Evolutionary conservation across 64 coral and sea anemone genomes (phyloP).

Genomic region (Montipora efflorescens): DNA sequence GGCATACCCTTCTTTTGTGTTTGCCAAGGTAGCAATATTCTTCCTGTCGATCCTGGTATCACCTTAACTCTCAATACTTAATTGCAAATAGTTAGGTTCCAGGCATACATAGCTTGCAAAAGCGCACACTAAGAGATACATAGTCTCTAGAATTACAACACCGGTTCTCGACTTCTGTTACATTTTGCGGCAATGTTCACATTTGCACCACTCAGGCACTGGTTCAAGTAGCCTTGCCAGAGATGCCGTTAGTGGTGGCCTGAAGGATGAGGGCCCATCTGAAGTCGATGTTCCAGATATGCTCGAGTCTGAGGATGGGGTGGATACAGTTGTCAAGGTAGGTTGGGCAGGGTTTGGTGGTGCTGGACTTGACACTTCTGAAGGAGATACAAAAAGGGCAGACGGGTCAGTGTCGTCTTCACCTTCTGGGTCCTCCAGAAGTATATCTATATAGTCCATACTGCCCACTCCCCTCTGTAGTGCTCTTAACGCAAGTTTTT

Average conservation of each 20-base stretch:
- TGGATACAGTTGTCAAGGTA: not conserved
- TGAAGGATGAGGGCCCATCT: not conserved
- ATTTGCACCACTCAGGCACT: no score
- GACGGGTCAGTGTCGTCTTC: no score
- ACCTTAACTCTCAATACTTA: not conserved
- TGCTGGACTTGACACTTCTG: no score
- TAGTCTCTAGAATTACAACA: not conserved
- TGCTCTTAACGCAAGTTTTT: no score
- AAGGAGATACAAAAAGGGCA: no score
- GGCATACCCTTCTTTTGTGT: not conserved
- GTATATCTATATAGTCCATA: no score
- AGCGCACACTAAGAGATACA: not conserved
- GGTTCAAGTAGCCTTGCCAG: not conserved
- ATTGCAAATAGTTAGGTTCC: not conserved
- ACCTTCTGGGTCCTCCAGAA: no score
- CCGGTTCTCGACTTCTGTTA: not conserved
- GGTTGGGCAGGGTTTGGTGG: not conserved
- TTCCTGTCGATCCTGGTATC: constrained; percentile 4
- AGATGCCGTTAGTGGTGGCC: no score
- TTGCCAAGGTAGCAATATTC: constrained; percentile 1
- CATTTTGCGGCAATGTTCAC: no score
- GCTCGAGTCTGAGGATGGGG: constrained; percentile 1
- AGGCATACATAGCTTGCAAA: not conserved
- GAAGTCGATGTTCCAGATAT: not conserved
- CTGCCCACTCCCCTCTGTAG: no score